Conservation (phyloP, 2,113 vertebrate genomes). For the Nanorana parkeri region DNA sequence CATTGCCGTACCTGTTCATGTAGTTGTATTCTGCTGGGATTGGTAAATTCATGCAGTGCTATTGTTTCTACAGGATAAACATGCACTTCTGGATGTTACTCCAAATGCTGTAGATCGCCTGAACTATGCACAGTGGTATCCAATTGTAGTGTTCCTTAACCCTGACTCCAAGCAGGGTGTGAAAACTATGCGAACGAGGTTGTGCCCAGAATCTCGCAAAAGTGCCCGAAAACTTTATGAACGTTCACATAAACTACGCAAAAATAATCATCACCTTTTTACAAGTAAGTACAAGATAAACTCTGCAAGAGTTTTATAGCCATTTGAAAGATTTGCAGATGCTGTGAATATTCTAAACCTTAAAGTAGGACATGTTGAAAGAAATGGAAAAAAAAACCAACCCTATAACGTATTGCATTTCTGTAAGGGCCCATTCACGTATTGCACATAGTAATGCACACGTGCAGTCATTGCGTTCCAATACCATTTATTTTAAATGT, state of each 20-base stretch:
- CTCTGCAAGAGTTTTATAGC: background rate
- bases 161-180: conserved; percentile 98
- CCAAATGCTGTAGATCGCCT: conserved; percentile 98
- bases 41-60: background rate
- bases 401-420: too few species aligned
- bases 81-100: conserved; percentile 95
- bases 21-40: background rate
- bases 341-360: too few species aligned
- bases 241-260: conserved; percentile 95
- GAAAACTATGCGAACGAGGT: conserved; percentile 94
- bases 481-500: too few species aligned
- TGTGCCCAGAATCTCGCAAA: conserved; percentile 95
- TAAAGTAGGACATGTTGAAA: too few species aligned
- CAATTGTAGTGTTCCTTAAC: conserved; percentile 96
- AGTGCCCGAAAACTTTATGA: conserved; percentile 96
- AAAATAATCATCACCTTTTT: conserved; percentile 98
- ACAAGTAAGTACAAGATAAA: conserved; percentile 82
- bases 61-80: conserved; percentile 85
- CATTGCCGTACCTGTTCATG: background rate
- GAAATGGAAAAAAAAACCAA: too few species aligned
- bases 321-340: conserved; percentile 30
- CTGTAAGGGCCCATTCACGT: too few species aligned
- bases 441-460: too few species aligned
- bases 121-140: conserved; percentile 99
- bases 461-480: too few species aligned